phyloP scores from a whole-genome alignment of 2,113 vertebrate species.

The Ceyx melanurus region DNA sequence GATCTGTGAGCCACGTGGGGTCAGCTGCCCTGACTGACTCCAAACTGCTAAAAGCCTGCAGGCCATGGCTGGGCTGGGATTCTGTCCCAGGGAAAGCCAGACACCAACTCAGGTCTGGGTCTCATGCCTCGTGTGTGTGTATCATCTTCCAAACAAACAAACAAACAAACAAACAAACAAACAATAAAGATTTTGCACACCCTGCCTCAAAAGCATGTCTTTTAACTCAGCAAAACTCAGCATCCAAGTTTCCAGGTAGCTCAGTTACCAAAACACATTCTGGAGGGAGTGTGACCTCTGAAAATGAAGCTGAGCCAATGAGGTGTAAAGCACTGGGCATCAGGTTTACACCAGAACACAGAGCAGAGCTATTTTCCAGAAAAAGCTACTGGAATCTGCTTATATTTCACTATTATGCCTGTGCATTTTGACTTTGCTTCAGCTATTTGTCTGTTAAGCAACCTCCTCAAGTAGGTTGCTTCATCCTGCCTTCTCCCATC shows the following conservation, averaged over 20 bases:
- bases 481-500: background rate
- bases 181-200: background rate
- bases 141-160: background rate
- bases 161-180: background rate
- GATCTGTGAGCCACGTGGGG: no score
- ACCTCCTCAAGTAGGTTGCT: background rate
- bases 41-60: background rate
- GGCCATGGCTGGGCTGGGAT: background rate
- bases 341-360: background rate
- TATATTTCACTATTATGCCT: background rate
- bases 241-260: background rate
- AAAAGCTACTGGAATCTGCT: background rate
- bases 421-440: background rate
- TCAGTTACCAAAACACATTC: background rate
- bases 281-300: background rate
- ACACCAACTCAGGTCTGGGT: background rate
- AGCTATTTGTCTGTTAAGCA: constrained; percentile 9
- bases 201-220: background rate
- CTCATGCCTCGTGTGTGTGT: background rate
- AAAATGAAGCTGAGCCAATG: background rate
- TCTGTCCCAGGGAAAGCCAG: background rate
- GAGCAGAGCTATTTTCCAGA: background rate
- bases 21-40: no score
- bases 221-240: background rate
- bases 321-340: background rate